These are phyloP conservation scores for Pyrochroa serraticornis DNA, from an alignment of 2,888 invertebrate species.

Conservation along the genomic window DNA sequence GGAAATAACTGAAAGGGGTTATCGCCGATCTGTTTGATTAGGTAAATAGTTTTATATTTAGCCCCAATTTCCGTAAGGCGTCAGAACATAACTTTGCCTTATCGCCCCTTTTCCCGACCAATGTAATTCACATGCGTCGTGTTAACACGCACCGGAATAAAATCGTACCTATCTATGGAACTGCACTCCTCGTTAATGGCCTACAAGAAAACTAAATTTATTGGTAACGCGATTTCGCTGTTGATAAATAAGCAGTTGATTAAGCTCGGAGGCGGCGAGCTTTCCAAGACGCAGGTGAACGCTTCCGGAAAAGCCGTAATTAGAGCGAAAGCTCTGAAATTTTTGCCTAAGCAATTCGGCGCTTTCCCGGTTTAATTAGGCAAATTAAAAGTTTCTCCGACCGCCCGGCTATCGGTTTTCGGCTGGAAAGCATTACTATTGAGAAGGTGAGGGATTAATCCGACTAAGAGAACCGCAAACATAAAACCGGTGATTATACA, in stretches of 20 bases:
- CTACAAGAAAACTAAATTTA: constrained; percentile 4
- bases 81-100: constrained; percentile 18
- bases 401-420: constrained; percentile 10
- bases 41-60: constrained; percentile 19
- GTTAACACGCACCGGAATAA: constrained; percentile 23
- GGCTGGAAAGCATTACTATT: constrained; percentile 8
- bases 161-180: constrained; percentile 9
- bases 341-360: constrained; percentile 10
- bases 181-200: constrained; percentile 8
- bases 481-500: constrained; percentile 31
- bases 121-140: constrained; percentile 14
- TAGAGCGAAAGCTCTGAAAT: constrained; percentile 11
- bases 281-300: background rate
- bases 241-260: constrained; percentile 8
- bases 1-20: background rate
- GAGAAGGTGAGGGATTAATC: constrained; percentile 12
- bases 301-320: constrained; percentile 9
- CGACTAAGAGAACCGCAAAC: constrained; percentile 19
- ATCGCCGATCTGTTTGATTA: background rate
- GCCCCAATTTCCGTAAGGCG: constrained; percentile 17
- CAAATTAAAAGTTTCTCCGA: constrained; percentile 17
- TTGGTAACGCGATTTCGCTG: constrained; percentile 5
- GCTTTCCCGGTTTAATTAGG: constrained; percentile 5
- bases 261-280: background rate
- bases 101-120: constrained; percentile 11